phyloP scores from a whole-genome alignment of 2,888 invertebrate species.

The Synanthedon andrenaeformis region DNA sequence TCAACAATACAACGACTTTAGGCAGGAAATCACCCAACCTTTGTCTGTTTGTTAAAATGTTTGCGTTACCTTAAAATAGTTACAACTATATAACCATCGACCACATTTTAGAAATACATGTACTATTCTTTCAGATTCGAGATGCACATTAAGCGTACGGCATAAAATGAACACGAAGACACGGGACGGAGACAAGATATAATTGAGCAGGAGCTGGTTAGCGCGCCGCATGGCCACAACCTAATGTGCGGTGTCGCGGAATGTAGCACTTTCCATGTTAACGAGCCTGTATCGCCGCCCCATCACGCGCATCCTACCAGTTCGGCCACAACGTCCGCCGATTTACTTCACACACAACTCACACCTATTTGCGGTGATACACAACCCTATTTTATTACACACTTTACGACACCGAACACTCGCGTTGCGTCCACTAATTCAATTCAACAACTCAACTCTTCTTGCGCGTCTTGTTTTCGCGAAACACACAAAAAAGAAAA shows the following conservation, averaged over 20 bases:
- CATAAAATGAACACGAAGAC: neutral
- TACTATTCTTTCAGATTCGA: too few relatives aligned
- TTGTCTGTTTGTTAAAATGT: too few relatives aligned
- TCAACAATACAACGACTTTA: too few relatives aligned
- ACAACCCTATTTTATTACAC: constrained; percentile 39
- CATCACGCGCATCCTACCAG: constrained; percentile 24
- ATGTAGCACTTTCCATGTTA: constrained; percentile 53
- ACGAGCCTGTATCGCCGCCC: constrained; percentile 38
- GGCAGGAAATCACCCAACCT: too few relatives aligned
- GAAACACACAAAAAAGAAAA: neutral
- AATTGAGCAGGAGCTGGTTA: constrained; percentile 26
- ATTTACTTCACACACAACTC: constrained; percentile 36
- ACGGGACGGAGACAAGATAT: constrained; percentile 17
- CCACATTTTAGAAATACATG: too few relatives aligned
- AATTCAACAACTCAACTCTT: too few relatives aligned
- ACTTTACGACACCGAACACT: constrained; percentile 28
- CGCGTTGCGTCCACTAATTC: constrained; percentile 26
- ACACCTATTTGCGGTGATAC: constrained; percentile 53
- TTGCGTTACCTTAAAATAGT: too few relatives aligned
- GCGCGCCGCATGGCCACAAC: constrained; percentile 23
- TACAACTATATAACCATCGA: too few relatives aligned
- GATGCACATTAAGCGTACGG: too few relatives aligned
- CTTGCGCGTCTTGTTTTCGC: too few relatives aligned
- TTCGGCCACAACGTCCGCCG: constrained; percentile 46
- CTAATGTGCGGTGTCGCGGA: constrained; percentile 54